Percentiles rank a stretch among this genome's conserved stretches.
phyloP scores from a whole-genome alignment of 2,888 invertebrate species.

The Thera britannica region DNA sequence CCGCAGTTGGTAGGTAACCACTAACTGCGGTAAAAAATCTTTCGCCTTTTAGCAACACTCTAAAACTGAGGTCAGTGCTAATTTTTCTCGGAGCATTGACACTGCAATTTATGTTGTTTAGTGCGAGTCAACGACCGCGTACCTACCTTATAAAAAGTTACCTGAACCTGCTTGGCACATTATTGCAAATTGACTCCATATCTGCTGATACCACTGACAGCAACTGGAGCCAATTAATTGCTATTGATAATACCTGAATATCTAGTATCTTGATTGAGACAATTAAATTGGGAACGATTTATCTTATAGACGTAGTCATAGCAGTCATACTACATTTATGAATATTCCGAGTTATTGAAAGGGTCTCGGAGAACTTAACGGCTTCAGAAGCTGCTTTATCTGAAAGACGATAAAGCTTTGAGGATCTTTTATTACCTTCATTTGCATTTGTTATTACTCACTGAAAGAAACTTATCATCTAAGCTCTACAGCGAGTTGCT shows the following conservation, averaged over 20 bases:
- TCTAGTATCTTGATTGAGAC: conserved; percentile 20
- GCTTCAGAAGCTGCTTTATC: conserved; percentile 13
- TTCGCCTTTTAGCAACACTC: conserved; percentile 3
- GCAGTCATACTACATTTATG: neutral
- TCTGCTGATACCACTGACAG: conserved; percentile 55
- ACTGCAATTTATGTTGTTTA: conserved; percentile 65
- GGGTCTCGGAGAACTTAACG: conserved; percentile 13
- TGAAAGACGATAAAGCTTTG: conserved; percentile 14
- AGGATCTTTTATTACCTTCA: conserved; percentile 25
- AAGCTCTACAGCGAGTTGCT: conserved; percentile 6
- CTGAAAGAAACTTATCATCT: conserved; percentile 16
- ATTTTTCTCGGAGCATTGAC: conserved; percentile 65
- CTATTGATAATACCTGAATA: conserved; percentile 31
- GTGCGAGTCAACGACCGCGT: conserved; percentile 70
- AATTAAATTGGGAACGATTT: conserved; percentile 1
- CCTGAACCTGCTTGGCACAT: conserved; percentile 68
- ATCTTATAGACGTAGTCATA: neutral
- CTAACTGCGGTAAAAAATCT: no score
- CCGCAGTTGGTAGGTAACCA: no score
- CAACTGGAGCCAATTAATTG: conserved; percentile 37
- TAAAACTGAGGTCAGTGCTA: conserved; percentile 48
- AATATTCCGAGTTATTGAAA: conserved; percentile 23
- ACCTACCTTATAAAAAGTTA: conserved; percentile 71
- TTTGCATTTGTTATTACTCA: conserved; percentile 24
- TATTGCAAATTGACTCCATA: conserved; percentile 80